Conservation (phyloP, 2,888 invertebrate species). For the Polydrusus tereticollis region DNA sequence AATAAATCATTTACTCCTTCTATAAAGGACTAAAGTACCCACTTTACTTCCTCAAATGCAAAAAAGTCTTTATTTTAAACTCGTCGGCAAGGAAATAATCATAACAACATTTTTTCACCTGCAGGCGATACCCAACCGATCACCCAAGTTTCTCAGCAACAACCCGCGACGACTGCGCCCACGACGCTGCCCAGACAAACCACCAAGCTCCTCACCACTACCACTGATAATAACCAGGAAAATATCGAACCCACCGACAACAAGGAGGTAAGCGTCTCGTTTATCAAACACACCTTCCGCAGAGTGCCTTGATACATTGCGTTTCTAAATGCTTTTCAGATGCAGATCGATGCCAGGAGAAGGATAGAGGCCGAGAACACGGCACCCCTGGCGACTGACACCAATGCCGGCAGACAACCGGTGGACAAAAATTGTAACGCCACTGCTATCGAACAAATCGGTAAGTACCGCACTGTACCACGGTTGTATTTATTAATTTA, state of each 20-base stretch:
- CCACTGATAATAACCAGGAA: constrained; percentile 77
- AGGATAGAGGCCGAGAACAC: constrained; percentile 75
- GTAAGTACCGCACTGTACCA: too few species aligned
- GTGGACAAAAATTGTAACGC: constrained; percentile 81
- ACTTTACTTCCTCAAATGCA: too few species aligned
- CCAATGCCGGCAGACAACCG: constrained; percentile 65
- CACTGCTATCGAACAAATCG: constrained; percentile 67
- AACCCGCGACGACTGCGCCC: constrained; percentile 60
- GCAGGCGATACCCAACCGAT: constrained; percentile 59
- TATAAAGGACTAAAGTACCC: too few species aligned
- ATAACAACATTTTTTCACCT: constrained; percentile 18
- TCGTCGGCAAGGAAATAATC: too few species aligned
- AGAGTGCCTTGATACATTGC: neutral
- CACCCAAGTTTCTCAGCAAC: constrained; percentile 57
- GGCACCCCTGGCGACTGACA: constrained; percentile 74
- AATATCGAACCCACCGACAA: constrained; percentile 78
- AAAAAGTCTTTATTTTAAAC: too few species aligned
- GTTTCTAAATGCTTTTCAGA: constrained; percentile 25
- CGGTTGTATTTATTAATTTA: too few species aligned
- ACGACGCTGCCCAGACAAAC: constrained; percentile 59
- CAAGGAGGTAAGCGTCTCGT: constrained; percentile 69
- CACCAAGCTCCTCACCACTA: constrained; percentile 68
- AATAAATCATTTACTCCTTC: too few species aligned
- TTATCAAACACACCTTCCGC: neutral
- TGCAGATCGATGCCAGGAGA: constrained; percentile 66